These are phyloP conservation scores for Corythaeola cristata DNA, from an alignment of 2,113 vertebrate genomes.

Conservation along the genomic window DNA sequence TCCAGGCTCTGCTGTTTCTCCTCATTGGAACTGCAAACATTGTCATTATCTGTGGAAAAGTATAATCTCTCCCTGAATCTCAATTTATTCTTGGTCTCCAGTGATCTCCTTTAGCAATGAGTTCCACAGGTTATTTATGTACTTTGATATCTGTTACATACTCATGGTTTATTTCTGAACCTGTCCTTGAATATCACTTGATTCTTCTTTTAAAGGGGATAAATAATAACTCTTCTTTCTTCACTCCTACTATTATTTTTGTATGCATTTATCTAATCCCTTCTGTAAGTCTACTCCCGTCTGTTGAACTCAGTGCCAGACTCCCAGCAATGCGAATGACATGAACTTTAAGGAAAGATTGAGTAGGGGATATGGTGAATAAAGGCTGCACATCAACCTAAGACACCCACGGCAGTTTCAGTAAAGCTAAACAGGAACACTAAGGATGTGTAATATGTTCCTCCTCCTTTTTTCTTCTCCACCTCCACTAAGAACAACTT, in stretches of 20 bases:
- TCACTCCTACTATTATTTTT: neutral
- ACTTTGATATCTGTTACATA: neutral
- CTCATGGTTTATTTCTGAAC: neutral
- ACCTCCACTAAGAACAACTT: neutral
- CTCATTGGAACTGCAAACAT: rapidly evolving
- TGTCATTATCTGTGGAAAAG: neutral
- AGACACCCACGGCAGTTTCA: neutral
- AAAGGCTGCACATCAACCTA: neutral
- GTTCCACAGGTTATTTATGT: neutral
- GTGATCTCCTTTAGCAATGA: neutral
- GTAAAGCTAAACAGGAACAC: neutral
- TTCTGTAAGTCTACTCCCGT: neutral
- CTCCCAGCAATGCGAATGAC: neutral
- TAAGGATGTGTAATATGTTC: neutral
- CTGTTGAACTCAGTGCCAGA: neutral
- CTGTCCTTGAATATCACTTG: neutral
- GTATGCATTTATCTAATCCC: neutral
- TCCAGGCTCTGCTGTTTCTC: neutral
- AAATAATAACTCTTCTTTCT: neutral
- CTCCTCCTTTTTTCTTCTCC: neutral
- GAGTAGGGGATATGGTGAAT: neutral
- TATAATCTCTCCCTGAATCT: neutral
- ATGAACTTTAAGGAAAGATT: neutral
- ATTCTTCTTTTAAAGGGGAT: neutral
- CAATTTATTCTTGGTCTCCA: neutral